Evolutionary conservation across 1,140 invertebrate genomes (phyloP), one percentile per base, ranked within the genome.

Genomic region (Solen grandis): DNA sequence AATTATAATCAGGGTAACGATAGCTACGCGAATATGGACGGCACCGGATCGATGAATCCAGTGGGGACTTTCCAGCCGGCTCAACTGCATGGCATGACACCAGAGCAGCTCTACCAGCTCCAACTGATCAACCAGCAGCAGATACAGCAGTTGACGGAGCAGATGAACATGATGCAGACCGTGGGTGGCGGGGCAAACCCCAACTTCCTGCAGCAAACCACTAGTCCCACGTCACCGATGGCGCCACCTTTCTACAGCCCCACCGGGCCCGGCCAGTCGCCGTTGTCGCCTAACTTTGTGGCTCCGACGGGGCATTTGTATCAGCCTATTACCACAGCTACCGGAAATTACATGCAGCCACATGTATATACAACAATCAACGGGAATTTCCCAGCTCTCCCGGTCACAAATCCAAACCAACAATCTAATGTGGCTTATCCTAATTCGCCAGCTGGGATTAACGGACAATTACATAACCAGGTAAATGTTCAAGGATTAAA

Each of bases 101-200:
- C 59, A 50, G 52, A 62, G 36, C 75, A 70, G 75, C 55, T 66
- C 38, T 29, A 59, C 16, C 76, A 62, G 46, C 68, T 68, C 31
- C 74, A 68, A 52, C 66, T 72, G 27, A 36, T 57, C 38, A 57
- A 52, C n/a, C 46, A 82, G 38, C 81, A 81, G 62, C 81, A 78
- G 72, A 68, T 82, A 72, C 73, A 79, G 70, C 81, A 82, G 60
- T 22, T 84, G 5, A 75, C 81, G n/a, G 50, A 69, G 5, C 82
- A 82, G 60, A 46, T 86, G 52, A 79, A 73, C 16, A 72, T 70
- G 38, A 62, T 81, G 22, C 78, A 77, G 25, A 69, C 50, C 35
- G 63, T 57, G 36, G 79, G 63, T 19, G 29, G 55, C 46, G 65
- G 72, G 38, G 29, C 77, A 22, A 72, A 78, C 59, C 25, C 70